These are phyloP conservation scores for Lissocephala sabroskyi DNA, from an alignment of 2,888 invertebrate genomes.

Conservation along the genomic window DNA sequence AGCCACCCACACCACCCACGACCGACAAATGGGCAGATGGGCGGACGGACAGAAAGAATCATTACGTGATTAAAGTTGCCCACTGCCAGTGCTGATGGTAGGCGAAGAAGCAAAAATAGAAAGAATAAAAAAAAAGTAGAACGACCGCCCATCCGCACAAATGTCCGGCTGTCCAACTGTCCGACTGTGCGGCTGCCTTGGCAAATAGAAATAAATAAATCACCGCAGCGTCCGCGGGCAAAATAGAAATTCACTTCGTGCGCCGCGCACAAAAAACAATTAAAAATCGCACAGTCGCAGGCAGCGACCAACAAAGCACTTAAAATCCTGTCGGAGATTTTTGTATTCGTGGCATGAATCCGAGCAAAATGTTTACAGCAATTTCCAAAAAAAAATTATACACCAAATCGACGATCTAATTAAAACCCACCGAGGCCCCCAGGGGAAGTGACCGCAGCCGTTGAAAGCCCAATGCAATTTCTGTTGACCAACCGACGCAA, in stretches of 20 bases:
- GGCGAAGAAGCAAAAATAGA: conserved; percentile 50
- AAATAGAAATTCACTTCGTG: conserved; percentile 18
- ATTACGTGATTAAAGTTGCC: conserved; percentile 61
- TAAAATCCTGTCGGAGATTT: conserved; percentile 17
- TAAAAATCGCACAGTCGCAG: conserved; percentile 46
- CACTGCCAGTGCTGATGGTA: too few relatives aligned
- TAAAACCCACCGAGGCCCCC: conserved; percentile 47
- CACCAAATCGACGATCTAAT: conserved; percentile 40
- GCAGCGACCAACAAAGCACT: too few relatives aligned
- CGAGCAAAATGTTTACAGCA: not conserved
- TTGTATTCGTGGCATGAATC: too few relatives aligned
- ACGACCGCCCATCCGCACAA: conserved; percentile 40
- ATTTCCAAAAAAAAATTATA: conserved; percentile 1
- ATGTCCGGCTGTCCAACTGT: too few relatives aligned
- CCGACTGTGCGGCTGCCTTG: too few relatives aligned
- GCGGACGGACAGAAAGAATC: too few relatives aligned
- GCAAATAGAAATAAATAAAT: conserved; percentile 61
- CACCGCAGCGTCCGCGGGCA: conserved; percentile 31
- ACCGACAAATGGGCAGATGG: too few relatives aligned
- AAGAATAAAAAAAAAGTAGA: conserved; percentile 33
- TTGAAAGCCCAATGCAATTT: conserved; percentile 59
- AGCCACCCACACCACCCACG: conserved; percentile 38
- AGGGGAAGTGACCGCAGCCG: too few relatives aligned
- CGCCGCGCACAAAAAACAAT: conserved; percentile 42
- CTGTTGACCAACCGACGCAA: conserved; percentile 25